These are phyloP conservation scores for Zeuzera pyrina DNA, from an alignment of 2,888 invertebrate genomes.

Conservation along the genomic window DNA sequence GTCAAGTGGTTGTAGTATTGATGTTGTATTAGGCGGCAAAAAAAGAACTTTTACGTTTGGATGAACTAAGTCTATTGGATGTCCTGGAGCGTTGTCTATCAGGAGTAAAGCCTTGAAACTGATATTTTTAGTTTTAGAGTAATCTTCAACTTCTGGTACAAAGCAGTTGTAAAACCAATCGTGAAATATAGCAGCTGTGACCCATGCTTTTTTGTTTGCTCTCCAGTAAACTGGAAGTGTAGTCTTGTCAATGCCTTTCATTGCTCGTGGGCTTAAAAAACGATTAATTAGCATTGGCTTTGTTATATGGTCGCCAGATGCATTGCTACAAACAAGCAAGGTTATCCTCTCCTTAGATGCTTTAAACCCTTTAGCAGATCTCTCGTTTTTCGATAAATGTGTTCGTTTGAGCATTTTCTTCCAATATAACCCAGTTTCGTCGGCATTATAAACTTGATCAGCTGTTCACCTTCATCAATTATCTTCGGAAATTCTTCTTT, in stretches of 20 bases:
- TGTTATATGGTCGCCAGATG: slow-evolving; percentile 1
- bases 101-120: slow-evolving; percentile 17
- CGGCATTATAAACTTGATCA: background rate
- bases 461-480: background rate
- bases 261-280: too few relatives aligned
- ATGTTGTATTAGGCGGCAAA: slow-evolving; percentile 17
- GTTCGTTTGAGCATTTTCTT: background rate
- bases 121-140: slow-evolving; percentile 17
- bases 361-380: background rate
- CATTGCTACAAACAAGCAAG: background rate
- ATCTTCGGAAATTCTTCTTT: background rate
- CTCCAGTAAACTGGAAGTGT: slow-evolving; percentile 22
- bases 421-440: background rate
- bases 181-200: slow-evolving; percentile 20
- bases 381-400: background rate
- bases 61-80: slow-evolving; percentile 17
- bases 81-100: slow-evolving; percentile 19
- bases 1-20: slow-evolving; percentile 22
- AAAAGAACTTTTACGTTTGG: slow-evolving; percentile 15
- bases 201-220: slow-evolving; percentile 22
- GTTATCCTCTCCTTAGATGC: background rate
- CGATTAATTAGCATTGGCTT: too few relatives aligned
- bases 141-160: slow-evolving; percentile 19
- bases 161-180: slow-evolving; percentile 20
- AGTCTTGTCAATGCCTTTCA: too few relatives aligned